A percentile compares a stretch with the other conserved stretches of the same genome.
These are phyloP conservation scores for Lepisosteus osseus DNA, from an alignment of 2,113 vertebrate species.

Conservation along the genomic window DNA sequence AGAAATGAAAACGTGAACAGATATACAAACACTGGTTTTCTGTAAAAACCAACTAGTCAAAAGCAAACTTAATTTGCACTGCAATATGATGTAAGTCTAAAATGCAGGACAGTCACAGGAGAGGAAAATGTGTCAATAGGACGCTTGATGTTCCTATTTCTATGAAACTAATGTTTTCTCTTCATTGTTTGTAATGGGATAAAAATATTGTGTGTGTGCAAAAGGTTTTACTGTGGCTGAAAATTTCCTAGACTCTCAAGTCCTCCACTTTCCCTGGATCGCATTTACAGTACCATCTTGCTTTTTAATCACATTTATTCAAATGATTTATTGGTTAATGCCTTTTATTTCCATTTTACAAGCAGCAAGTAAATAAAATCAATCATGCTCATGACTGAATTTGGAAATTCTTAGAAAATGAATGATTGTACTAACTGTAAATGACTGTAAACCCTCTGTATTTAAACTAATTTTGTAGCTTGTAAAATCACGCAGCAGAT, in stretches of 20 bases:
- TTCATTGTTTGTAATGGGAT: too few relatives aligned
- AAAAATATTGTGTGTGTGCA: too few relatives aligned
- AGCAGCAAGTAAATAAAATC: constrained; percentile 24
- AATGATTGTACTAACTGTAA: neutral
- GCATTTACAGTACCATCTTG: constrained; percentile 4
- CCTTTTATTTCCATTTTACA: constrained; percentile 13
- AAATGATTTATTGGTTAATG: constrained; percentile 25
- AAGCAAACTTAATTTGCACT: too few relatives aligned
- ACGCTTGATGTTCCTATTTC: too few relatives aligned
- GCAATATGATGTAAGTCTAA: too few relatives aligned
- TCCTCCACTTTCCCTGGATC: neutral
- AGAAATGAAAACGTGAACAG: neutral
- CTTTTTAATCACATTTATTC: constrained; percentile 29
- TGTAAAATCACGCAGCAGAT: constrained; percentile 12
- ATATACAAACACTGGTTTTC: too few relatives aligned
- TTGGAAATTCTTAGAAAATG: constrained; percentile 16
- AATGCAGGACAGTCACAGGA: too few relatives aligned
- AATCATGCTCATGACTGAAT: constrained; percentile 28
- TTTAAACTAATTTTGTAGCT: constrained; percentile 17
- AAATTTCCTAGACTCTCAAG: neutral
- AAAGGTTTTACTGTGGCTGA: constrained; percentile 5
- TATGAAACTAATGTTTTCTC: too few relatives aligned
- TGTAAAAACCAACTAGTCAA: too few relatives aligned
- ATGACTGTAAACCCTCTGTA: constrained; percentile 2
- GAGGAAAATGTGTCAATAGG: too few relatives aligned